Evolutionary conservation across 2,113 vertebrate genomes (phyloP).

Genomic region (Manacus vitellinus): DNA sequence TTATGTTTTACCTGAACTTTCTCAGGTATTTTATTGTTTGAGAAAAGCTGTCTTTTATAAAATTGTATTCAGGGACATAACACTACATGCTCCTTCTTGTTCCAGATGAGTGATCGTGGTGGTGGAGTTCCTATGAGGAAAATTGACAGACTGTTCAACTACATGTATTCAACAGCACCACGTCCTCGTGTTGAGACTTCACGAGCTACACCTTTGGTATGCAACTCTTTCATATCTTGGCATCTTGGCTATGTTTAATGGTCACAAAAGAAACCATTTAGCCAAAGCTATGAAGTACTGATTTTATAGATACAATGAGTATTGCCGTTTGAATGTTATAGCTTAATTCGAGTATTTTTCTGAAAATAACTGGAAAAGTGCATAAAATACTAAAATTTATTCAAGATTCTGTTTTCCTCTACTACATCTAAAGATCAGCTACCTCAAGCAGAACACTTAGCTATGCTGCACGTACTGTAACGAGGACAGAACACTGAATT

Average conservation of each 20-base stretch:
- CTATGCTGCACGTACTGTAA: not conserved
- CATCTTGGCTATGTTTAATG: not conserved
- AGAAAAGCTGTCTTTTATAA: not conserved
- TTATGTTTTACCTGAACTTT: not conserved
- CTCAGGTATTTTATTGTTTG: not conserved
- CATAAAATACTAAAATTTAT: not conserved
- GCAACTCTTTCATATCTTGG: not conserved
- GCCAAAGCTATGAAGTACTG: not conserved
- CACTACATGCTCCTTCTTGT: not conserved
- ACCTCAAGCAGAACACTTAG: not conserved
- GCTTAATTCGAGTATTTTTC: not conserved
- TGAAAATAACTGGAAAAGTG: not conserved
- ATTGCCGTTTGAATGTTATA: not conserved
- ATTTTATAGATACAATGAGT: not conserved
- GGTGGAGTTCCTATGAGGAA: slow-evolving; percentile 95
- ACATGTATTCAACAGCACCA: slow-evolving; percentile 96
- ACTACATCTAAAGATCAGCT: not conserved
- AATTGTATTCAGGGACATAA: not conserved
- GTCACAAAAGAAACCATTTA: not conserved
- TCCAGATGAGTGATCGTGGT: slow-evolving; percentile 92
- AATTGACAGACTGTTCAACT: slow-evolving; percentile 94
- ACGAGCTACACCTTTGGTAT: slow-evolving; percentile 88
- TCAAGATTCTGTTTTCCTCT: not conserved
- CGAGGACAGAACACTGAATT: not conserved
- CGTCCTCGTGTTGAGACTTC: slow-evolving; percentile 85